Evolutionary conservation across 1,140 invertebrate genomes (phyloP), one percentile per base, ranked within the genome.

Genomic region (Helicoverpa armigera): DNA sequence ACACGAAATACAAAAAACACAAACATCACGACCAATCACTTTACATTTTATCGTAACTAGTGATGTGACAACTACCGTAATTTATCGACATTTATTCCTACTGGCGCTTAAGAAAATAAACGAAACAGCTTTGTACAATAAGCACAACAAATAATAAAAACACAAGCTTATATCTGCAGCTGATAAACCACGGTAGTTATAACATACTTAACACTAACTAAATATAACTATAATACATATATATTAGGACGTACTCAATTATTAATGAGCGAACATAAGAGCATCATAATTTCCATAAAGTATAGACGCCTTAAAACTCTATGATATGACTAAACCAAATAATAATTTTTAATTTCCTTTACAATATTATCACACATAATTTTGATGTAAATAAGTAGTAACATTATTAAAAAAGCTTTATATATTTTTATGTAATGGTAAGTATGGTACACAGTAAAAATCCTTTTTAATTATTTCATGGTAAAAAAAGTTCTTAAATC

Each of bases 291-390:
- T 65, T 78, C 81, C 61, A 65, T 65, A 63, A 77, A 67, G 50
- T 77, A 50, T 67, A 78, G 48, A 81, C 80, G 18, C 69, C 77
- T 84, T 87, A 88, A 70, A 29, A 70, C 63, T 58, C 81, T 90
- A 91, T 90, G 89, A 91, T 91, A 91, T 91, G 89, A 87, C 86
- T 88, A 87, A 85, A 79, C 50, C 69, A 85, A 77, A 77, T 29
- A 65, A 82, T 60, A 60, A 48, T 60, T 70, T 69, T 31, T 50
- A 78, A 53, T 63, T 74, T 65, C 58, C 10, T 74, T 80, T 80
- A 63, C 43, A 75, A 13, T 84, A 86, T 84, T 86, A 88, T 86
- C 85, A 88, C 85, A 88, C 85, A 67, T 79, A 79, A 72, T 61
- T 72, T 69, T 51, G 53, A 79, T 79, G 53, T 48, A 23, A 79